Conservation (phyloP, 2,113 vertebrate species). For the Talpa occidentalis region DNA sequence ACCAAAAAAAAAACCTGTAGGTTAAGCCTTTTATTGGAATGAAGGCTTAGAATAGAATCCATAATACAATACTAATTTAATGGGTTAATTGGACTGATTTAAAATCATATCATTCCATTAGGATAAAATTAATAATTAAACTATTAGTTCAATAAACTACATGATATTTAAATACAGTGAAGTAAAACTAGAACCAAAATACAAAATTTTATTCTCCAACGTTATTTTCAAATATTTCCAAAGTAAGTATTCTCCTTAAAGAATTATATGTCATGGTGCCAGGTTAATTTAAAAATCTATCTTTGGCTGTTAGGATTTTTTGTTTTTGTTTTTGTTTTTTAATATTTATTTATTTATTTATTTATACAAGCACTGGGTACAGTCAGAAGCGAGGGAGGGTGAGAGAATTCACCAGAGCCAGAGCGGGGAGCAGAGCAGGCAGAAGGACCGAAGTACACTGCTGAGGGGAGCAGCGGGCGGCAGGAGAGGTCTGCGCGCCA, state of each 20-base stretch:
- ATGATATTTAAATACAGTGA: background rate
- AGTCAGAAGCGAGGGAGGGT: too few relatives aligned
- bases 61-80: background rate
- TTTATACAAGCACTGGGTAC: too few relatives aligned
- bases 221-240: background rate
- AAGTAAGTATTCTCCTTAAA: background rate
- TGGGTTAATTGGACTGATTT: background rate
- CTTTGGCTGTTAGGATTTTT: background rate
- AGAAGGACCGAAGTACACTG: too few relatives aligned
- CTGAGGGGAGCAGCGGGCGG: too few relatives aligned
- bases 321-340: too few relatives aligned
- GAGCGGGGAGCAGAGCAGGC: too few relatives aligned
- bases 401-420: too few relatives aligned
- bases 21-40: constrained; percentile 17
- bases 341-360: too few relatives aligned
- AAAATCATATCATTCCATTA: constrained; percentile 20
- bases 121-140: background rate
- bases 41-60: background rate
- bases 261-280: background rate
- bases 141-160: background rate
- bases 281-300: background rate
- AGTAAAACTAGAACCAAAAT: constrained; percentile 19
- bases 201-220: background rate
- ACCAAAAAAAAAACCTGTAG: constrained; percentile 21
- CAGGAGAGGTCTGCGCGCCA: too few relatives aligned